Evolutionary conservation across 2,888 invertebrate species (phyloP), one percentile per base, ranked within the genome.

Genomic region (Eupelmus urozonus): DNA sequence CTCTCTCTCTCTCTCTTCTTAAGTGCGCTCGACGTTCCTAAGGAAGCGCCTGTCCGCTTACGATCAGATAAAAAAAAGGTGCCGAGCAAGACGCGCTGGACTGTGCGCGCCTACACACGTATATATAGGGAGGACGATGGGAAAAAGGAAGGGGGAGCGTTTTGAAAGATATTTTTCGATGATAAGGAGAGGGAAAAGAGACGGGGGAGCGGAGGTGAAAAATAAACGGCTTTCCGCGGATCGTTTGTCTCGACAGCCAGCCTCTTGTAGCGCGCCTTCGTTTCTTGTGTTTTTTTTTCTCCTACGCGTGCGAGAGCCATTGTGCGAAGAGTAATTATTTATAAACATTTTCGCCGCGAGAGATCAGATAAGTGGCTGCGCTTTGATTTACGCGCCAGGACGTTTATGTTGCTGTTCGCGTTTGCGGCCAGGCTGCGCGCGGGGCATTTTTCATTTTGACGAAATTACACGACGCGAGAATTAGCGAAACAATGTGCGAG

Each of bases 221-320:
- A 29, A 49, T 62, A 71, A 72, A 72, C 66, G 62, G 72, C 76
- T 79, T 72, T 76, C 79, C 76, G 75, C 62, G 45, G 75, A 70
- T 79, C 78, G 65, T 75, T 75, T 71, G 70, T 79, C 75, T 79
- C 57, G 29, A 18, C 25, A 5, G 23, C 42, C 13, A 23, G 45
- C 42, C 11, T 73, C 45, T 62, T 53, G 57, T 34, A 27, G 45
- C 29, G 53, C 27, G 29, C 16, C 65, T 13, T 34, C 25, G 4
- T 25, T 45, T 25, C 40, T 51, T 40, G 16, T 51, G 40, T 63
- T 23, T 2, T 70, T 55, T 49, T 42, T 27, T 75, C 57, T 57
- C 57, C 16, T 9, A 16, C 18, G 34, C 7, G 59, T 20, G 23
- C 29, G 34, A n/a, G n/a, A 9, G 55, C 53, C 53, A 66, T 78